phyloP scores from a whole-genome alignment of 2,888 invertebrate genomes.

The Drosophila emarginata region DNA sequence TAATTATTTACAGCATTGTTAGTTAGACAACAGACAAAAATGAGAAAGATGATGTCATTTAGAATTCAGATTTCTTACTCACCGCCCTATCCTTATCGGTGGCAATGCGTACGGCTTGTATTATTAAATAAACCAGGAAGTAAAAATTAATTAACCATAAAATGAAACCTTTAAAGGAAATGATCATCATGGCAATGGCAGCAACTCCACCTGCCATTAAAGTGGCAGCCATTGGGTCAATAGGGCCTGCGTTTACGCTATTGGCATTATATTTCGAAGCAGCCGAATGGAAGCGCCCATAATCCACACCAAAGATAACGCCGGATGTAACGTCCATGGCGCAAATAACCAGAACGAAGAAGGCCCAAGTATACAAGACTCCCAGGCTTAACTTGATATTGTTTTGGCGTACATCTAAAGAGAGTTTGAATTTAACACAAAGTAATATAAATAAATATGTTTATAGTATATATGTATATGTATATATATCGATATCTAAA shows the following conservation, averaged over 20 bases:
- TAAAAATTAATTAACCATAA: slow-evolving; percentile 82
- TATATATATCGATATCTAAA: slow-evolving; percentile 3
- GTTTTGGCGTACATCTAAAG: slow-evolving; percentile 75
- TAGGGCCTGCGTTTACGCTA: slow-evolving; percentile 29
- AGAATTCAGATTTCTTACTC: slow-evolving; percentile 46
- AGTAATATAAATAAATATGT: not conserved
- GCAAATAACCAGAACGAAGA: slow-evolving; percentile 70
- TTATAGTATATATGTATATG: too few relatives aligned
- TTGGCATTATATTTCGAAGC: slow-evolving; percentile 52
- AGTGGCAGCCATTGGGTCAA: slow-evolving; percentile 38
- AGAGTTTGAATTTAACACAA: not conserved
- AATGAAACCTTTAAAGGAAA: slow-evolving; percentile 82
- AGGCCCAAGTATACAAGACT: slow-evolving; percentile 78
- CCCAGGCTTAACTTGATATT: slow-evolving; percentile 58
- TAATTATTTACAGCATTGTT: not conserved
- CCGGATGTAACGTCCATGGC: slow-evolving; percentile 80
- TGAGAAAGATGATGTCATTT: slow-evolving; percentile 28
- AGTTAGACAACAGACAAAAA: slow-evolving; percentile 9
- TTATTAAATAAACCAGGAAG: slow-evolving; percentile 69
- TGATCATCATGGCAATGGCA: slow-evolving; percentile 80
- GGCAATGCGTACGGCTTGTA: slow-evolving; percentile 54
- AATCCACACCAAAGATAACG: slow-evolving; percentile 81
- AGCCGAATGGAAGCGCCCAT: slow-evolving; percentile 63
- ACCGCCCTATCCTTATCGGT: slow-evolving; percentile 68
- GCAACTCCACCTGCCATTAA: slow-evolving; percentile 74